Evolutionary conservation across 2,113 vertebrate species (phyloP), one percentile per base, ranked within the genome.

Genomic region (Pomatorhinus ruficollis): DNA sequence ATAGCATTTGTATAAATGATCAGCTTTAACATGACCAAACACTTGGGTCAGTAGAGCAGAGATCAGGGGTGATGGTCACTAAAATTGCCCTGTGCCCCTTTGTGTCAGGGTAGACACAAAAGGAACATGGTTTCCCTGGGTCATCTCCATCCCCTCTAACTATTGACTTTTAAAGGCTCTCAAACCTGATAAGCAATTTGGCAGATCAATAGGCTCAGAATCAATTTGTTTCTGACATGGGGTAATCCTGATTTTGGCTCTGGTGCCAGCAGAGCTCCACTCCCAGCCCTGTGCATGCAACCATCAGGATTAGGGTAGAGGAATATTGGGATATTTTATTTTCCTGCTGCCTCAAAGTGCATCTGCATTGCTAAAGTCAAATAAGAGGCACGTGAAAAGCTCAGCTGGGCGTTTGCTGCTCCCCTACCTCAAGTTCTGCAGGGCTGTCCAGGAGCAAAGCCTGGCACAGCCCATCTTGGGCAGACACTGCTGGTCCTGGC

Each of bases 171-270:
- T 69, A 86, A 81, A 89, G 83, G 57, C 27, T 85, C 35, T 94
- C 21, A 77, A 93, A 92, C 91, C 94, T 42, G 3, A 44, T 91
- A 90, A 97, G 90, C 71, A 63, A 64, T 93, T 87, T 89, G 85
- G 89, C 76, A 81, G 90, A 95, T 97, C 35, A 1, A 37, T 82
- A 93, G 79, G 95, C 96, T 89, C 39, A 16, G 49, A 75, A 87
- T 68, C 77, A 44, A 8, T 81, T 89, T 64, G 50, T 70, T 90
- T 74, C 68, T 59, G 60, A 10, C 0, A 0, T 3, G 5, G 10
- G 68, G 24, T 71, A 27, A 27, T 81, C 59, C 45, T 7, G 39
- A 60, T 28, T 13, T 83, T 28, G 89, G 49, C 87, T 63, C 53
- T 6, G 45, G 35, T 53, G 71, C 74, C 88, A 31, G 69, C 80